Conservation (phyloP, 23 tunicate species). For the Styela clava region DNA sequence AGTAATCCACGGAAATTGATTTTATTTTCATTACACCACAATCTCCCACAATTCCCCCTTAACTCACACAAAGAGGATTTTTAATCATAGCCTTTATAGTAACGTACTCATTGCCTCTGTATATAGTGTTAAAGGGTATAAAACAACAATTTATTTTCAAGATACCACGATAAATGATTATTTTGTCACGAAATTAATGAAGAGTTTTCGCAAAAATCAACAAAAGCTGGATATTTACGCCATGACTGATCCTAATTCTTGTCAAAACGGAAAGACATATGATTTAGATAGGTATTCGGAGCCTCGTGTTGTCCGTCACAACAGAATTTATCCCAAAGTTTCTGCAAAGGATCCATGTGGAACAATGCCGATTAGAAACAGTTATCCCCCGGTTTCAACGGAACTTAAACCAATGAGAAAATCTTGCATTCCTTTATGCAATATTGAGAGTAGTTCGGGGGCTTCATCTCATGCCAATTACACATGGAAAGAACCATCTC, state of each 20-base stretch:
- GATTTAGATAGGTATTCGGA: background rate
- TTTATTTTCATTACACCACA: no score
- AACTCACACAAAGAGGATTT: no score
- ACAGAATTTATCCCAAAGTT: background rate
- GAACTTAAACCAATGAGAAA: background rate
- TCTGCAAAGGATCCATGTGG: background rate
- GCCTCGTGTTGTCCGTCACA: background rate
- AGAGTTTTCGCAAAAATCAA: background rate
- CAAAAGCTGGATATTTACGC: background rate
- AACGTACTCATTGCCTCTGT: no score
- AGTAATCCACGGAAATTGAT: no score
- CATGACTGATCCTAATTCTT: background rate
- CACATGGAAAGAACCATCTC: constrained; percentile 5
- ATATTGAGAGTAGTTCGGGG: constrained; percentile 6
- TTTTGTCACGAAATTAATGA: background rate
- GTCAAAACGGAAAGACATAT: background rate
- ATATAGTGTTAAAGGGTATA: no score
- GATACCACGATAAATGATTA: no score
- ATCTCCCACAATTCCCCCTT: no score
- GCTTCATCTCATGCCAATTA: constrained; percentile 4
- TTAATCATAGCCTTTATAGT: no score
- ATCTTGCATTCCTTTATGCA: constrained; percentile 4
- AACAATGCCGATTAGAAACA: background rate
- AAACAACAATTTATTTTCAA: no score
- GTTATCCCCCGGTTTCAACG: background rate